These are phyloP conservation scores for Hippolais icterina DNA, from an alignment of 2,113 vertebrate species.

Conservation along the genomic window DNA sequence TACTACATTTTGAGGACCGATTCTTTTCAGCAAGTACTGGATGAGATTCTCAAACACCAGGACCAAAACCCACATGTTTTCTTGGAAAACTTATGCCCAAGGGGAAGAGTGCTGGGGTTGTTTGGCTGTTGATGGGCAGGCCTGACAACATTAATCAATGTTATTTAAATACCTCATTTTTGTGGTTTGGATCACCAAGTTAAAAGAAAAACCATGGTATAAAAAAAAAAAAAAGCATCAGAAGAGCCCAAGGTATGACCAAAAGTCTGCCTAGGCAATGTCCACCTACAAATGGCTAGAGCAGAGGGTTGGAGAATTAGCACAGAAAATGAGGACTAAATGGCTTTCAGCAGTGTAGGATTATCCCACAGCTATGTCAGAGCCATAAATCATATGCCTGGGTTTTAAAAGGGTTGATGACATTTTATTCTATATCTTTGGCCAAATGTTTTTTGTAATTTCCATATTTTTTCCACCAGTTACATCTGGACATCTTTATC, in stretches of 20 bases:
- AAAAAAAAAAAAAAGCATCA: not conserved
- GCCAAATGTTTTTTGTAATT: not conserved
- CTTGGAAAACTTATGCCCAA: not conserved
- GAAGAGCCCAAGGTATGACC: not conserved
- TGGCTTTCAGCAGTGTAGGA: not conserved
- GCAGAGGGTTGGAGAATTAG: not conserved
- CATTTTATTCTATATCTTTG: not conserved
- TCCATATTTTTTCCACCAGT: not conserved
- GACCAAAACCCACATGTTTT: not conserved
- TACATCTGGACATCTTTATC: not conserved
- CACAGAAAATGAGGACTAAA: not conserved
- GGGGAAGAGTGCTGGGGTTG: not conserved
- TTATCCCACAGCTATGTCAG: not conserved
- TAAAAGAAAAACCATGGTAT: not conserved
- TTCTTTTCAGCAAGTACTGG: not conserved
- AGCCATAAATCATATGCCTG: not conserved
- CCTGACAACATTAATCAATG: not conserved
- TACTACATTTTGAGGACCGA: not conserved
- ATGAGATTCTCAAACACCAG: not conserved
- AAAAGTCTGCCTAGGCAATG: not conserved
- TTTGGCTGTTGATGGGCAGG: not conserved
- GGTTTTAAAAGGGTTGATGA: not conserved
- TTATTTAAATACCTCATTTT: slow-evolving; percentile 10
- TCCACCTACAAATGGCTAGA: not conserved
- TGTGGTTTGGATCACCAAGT: not conserved